Evolutionary conservation across 1,140 invertebrate genomes (phyloP), one percentile per base, ranked within the genome.

Genomic region (Megathymus violae): DNA sequence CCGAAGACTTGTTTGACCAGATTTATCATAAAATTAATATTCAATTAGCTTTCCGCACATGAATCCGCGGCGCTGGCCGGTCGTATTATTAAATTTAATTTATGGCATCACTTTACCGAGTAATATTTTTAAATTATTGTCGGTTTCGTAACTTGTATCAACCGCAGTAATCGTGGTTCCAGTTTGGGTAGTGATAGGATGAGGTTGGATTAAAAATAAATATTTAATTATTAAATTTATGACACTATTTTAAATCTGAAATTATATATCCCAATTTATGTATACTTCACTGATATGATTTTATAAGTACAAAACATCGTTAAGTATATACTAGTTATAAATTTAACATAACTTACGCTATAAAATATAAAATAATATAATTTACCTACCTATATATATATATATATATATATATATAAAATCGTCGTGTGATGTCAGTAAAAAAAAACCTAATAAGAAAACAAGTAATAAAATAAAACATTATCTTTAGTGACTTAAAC

Each of bases 11-110:
- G 85, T 82, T 76, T 68, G 64, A 80, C 78, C 77, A 85, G 88
- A 90, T 90, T 90, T 89, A 87, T 87, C 82, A 80, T 83, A 77
- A 88, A 87, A 89, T 90, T 90, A 90, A 90, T 89, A 90, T 89
- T 89, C 88, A 89, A 89, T 90, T 90, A 88, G 83, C 86, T 90
- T 88, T 90, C 88, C 83, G 85, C 85, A 90, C 86, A 90, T 90
- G 88, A 87, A 77, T 78, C 74, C 64, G 71, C 76, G 76, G 68
- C 67, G 77, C 73, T 78, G 70, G 76, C 67, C 85, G 78, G 85
- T 82, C 86, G 80, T n/a, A n/a, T 89, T 90, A 90, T 90, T 90
- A 90, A 87, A 73, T 80, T 84, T 76, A 85, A 90, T 90, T 90
- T 90, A 90, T 90, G 75, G 83, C 88, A 84, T 89, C 86, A 88